Conservation (phyloP, 2,888 invertebrate genomes). For the Torymus aiolomorphi region DNA sequence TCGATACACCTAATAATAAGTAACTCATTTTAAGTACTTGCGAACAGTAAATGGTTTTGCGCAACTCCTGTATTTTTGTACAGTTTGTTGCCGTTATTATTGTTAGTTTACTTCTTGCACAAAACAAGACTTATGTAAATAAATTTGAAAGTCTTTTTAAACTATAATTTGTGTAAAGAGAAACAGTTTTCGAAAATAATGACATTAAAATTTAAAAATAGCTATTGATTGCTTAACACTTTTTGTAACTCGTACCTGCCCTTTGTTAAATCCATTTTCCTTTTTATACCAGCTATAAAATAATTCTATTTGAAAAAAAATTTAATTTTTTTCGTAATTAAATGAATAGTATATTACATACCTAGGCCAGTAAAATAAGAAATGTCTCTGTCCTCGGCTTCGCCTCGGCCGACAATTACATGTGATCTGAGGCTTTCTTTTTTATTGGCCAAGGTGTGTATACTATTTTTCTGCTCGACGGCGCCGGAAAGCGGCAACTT, state of each 20-base stretch:
- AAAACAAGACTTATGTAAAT: conserved; percentile 69
- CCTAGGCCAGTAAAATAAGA: no score
- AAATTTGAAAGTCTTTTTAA: conserved; percentile 66
- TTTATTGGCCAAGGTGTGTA: no score
- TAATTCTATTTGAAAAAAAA: no score
- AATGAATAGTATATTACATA: no score
- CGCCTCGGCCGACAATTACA: no score
- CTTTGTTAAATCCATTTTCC: neutral
- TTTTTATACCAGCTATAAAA: no score
- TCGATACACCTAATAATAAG: conserved; percentile 18
- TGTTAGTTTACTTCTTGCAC: conserved; percentile 66
- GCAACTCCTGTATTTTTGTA: conserved; percentile 64
- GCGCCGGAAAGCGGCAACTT: no score
- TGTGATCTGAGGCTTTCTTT: no score
- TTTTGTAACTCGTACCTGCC: neutral
- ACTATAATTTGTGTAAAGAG: conserved; percentile 31
- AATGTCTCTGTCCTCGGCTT: no score
- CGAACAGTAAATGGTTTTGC: conserved; percentile 58
- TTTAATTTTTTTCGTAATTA: no score
- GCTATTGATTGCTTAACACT: conserved; percentile 10
- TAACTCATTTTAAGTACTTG: conserved; percentile 12
- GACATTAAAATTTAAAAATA: conserved; percentile 21
- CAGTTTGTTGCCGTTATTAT: conserved; percentile 59
- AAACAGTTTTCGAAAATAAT: conserved; percentile 22
- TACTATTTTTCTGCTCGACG: no score